These are phyloP conservation scores for Octonoba sinensis DNA, from an alignment of 2,888 invertebrate species.

Conservation along the genomic window DNA sequence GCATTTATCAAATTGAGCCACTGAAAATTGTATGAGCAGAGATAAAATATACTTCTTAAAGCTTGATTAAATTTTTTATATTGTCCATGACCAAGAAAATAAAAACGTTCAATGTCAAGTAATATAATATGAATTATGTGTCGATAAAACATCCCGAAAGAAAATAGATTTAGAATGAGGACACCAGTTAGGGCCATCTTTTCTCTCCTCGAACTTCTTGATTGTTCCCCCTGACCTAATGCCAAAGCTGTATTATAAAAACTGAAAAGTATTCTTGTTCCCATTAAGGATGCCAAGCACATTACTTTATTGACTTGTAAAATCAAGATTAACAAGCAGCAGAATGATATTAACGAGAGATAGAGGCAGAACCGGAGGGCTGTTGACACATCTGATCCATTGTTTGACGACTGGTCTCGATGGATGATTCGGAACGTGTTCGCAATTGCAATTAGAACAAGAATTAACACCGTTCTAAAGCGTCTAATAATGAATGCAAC, in stretches of 20 bases:
- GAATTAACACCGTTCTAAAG: too few relatives aligned
- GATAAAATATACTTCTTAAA: too few relatives aligned
- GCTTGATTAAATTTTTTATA: too few relatives aligned
- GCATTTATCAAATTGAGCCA: too few relatives aligned
- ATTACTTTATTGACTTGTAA: conserved; percentile 13
- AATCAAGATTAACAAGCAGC: background rate
- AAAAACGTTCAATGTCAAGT: too few relatives aligned
- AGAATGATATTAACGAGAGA: conserved; percentile 1
- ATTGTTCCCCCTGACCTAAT: conserved; percentile 46
- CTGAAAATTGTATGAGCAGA: too few relatives aligned
- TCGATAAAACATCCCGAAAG: too few relatives aligned
- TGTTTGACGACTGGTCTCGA: conserved; percentile 1
- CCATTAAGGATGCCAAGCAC: conserved; percentile 20
- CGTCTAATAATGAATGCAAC: too few relatives aligned
- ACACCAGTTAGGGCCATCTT: too few relatives aligned
- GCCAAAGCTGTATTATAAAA: conserved; percentile 31
- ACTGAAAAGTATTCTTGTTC: conserved; percentile 31
- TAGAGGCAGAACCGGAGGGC: background rate
- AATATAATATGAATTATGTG: too few relatives aligned
- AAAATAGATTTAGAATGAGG: too few relatives aligned
- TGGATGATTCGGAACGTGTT: background rate
- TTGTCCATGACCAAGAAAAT: too few relatives aligned
- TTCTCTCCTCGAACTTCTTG: conserved; percentile 9
- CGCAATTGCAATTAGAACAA: background rate
- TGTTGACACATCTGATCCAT: background rate